Conservation (phyloP, 2,113 vertebrate genomes). For the Chaetorhynchus papuensis region DNA sequence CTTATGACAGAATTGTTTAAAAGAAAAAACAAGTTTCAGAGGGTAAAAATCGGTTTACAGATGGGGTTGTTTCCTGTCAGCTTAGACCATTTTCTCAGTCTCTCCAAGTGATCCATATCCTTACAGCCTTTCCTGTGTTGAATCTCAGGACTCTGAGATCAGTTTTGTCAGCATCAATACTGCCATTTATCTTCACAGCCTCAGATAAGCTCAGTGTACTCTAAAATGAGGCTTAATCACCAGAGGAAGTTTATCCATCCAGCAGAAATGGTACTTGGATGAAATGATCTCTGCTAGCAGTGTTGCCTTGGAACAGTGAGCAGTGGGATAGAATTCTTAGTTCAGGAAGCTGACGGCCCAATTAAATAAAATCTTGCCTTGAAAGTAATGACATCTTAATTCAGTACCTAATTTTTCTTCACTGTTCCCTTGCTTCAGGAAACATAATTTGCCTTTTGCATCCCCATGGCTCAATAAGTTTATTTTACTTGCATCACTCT, state of each 20-base stretch:
- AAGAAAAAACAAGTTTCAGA: neutral
- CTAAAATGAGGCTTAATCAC: neutral
- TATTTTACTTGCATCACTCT: neutral
- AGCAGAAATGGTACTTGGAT: neutral
- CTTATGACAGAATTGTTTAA: neutral
- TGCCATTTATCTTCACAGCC: neutral
- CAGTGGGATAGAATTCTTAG: neutral
- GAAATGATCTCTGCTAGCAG: neutral
- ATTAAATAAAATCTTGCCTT: neutral
- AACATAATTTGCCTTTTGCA: neutral
- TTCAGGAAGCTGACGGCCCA: neutral
- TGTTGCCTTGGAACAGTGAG: neutral
- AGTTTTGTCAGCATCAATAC: neutral
- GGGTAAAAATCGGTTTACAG: neutral
- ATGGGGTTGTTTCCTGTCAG: neutral
- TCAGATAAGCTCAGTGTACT: neutral
- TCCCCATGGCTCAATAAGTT: neutral
- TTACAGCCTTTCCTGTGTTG: neutral
- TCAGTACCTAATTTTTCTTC: neutral
- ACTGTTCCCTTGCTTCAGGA: neutral
- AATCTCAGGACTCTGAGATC: neutral
- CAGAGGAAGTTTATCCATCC: neutral
- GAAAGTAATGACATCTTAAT: neutral
- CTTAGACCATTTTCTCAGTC: neutral
- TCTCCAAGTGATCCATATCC: neutral